Base-by-base conservation (phyloP, 1,140 invertebrate species). In the Drosophila punjabiensis region DNA sequence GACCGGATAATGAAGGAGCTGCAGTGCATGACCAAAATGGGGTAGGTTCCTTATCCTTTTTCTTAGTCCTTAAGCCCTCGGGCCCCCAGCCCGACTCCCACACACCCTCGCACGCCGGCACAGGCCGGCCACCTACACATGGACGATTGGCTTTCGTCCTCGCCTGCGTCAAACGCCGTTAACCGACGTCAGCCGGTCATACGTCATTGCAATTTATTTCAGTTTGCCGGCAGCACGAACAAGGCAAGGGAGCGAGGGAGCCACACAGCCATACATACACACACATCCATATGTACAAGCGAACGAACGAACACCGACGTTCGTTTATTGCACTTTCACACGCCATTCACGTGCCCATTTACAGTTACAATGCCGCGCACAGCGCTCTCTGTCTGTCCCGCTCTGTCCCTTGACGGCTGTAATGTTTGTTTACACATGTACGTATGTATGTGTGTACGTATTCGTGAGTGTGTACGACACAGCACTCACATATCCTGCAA, bases 21-120 rank as follows among this genome's bases (percentile, higher is more conserved):
- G 35, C 94, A 95, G 76, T 98, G 97, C 91, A 94, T 98, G 59
- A 95, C 96, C 76, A 94, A 96, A 68, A 96, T 98, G 83, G 97
- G 97, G 91, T 92, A 85, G 96, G 91, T 88, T 45, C 43, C 13
- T 16, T 4, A 16, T 16, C 55, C 37, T 58, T 24, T 3, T 16
- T 24, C 24, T 32, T 61, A 20, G 10, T 5, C 32, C 20, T 10
- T 16, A 13, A 13, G 10, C 24, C n/a, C 28, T 14, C 30, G 47
- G 16, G 47, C 7, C 14, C 48, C 16, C 28, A 24, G 16, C 18
- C 39, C 30, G 14, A 28, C 37, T 43, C 32, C 16, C 39, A 33
- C 50, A 35, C 18, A 5, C 33, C 4, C 52, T 35, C 50, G 48
- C 33, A 50, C 9, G 47, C 24, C 47, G 20, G 47, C 16, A 52